A percentile compares a stretch with the other conserved stretches of the same genome.
Conservation (phyloP, 2,888 invertebrate genomes). For the Spilarctia lutea region DNA sequence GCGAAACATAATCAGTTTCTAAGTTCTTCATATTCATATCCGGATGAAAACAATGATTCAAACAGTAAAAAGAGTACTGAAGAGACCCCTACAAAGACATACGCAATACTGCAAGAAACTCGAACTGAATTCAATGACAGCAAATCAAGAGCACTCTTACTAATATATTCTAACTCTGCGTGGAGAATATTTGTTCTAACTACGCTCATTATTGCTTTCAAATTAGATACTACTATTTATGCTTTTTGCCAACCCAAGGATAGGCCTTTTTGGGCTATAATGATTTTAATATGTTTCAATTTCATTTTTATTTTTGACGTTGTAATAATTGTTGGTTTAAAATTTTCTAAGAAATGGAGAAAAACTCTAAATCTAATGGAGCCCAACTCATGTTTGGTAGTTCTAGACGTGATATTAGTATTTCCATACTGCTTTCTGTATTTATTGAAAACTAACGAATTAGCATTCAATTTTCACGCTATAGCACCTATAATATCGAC, state of each 20-base stretch:
- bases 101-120: conserved; percentile 76
- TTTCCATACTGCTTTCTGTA: conserved; percentile 76
- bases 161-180: conserved; percentile 73
- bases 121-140: conserved; percentile 71
- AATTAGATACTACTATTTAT: conserved; percentile 75
- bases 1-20: conserved; percentile 51
- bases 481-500: conserved; percentile 76
- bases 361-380: conserved; percentile 81
- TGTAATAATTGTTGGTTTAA: conserved; percentile 71
- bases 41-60: conserved; percentile 42
- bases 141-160: conserved; percentile 69
- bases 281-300: conserved; percentile 68
- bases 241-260: conserved; percentile 65
- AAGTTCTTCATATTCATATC: conserved; percentile 35
- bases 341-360: conserved; percentile 78
- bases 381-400: conserved; percentile 68
- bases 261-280: conserved; percentile 67
- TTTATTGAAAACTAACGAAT: conserved; percentile 54
- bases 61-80: conserved; percentile 47
- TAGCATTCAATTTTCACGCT: conserved; percentile 65
- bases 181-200: conserved; percentile 76
- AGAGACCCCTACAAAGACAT: conserved; percentile 68
- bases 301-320: conserved; percentile 74
- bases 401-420: conserved; percentile 71
- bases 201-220: conserved; percentile 70